Percentiles rank a stretch among this genome's conserved stretches.
Conservation (phyloP, 2,888 invertebrate species). For the Cordilura impudica region DNA sequence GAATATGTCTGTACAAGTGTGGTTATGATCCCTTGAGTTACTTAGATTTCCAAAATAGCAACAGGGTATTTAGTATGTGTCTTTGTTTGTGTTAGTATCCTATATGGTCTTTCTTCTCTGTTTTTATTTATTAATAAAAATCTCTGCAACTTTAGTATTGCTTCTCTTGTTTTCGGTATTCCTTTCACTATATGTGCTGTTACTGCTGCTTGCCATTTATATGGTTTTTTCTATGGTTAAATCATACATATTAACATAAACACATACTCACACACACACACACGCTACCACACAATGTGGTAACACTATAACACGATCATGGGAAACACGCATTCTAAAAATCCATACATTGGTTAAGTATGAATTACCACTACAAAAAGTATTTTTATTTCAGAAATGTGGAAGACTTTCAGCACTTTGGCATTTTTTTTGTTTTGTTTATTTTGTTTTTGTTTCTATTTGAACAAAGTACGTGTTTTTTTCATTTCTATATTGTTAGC, state of each 20-base stretch:
- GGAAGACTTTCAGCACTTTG: conserved; percentile 21
- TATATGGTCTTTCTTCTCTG: no score
- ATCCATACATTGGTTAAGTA: background rate
- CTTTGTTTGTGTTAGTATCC: no score
- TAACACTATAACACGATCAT: background rate
- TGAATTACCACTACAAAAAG: background rate
- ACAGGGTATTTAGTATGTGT: no score
- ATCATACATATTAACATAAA: background rate
- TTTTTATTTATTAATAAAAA: conserved; percentile 35
- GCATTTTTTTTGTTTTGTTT: background rate
- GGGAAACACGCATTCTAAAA: conserved; percentile 24
- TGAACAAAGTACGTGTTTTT: background rate
- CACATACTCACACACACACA: conserved; percentile 8
- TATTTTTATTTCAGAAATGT: background rate
- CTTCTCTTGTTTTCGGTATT: background rate
- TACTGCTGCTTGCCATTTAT: conserved; percentile 44
- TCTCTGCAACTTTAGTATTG: background rate
- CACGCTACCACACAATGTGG: background rate
- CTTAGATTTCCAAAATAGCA: no score
- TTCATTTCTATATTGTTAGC: conserved; percentile 9
- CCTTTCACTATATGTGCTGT: background rate
- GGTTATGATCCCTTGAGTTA: no score
- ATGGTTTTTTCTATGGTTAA: conserved; percentile 40
- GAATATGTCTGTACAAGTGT: no score
- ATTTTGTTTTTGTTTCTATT: background rate